Evolutionary conservation across 53 echinoderm and acorn worm genomes (phyloP), one percentile per base, ranked within the genome.

Genomic region (Luidia sarsii): DNA sequence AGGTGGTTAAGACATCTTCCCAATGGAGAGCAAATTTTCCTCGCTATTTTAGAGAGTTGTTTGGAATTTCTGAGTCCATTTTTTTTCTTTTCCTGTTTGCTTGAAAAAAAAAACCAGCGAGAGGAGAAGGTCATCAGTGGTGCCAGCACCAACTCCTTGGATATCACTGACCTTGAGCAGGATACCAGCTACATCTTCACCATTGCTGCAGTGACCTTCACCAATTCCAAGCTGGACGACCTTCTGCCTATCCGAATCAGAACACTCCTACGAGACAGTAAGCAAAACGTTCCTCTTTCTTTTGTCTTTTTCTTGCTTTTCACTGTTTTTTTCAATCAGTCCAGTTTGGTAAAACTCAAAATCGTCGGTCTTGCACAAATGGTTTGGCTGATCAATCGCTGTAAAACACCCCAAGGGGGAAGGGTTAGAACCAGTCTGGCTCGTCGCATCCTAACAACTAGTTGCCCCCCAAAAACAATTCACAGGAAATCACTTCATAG

Each of bases 101-200:
- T 9, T 80, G 3, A 19, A n/a, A n/a, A n/a, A n/a, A n/a, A n/a
- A n/a, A n/a, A 25, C 45, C 18, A 37, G 28, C 39, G 70, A 71
- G 28, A 24, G 69, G 39, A 36, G 23, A 2, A 18, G 23, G 29
- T 49, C 43, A 16, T 84, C 21, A 30, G 39, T 15, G 64, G 63
- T 60, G 41, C 72, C 33, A 57, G 72, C 32, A 72, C 62, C 32
- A 46, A 20, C 0, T 48, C 35, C 31, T 30, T 72, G 13, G 62
- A 48, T 21, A 8, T 84, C 0, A 18, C n/a, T 15, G 59, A 53
- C 28, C 70, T 90, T 2, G 43, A n/a, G n/a, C 27, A 59, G 33
- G 62, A 84, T 67, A 80, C 71, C 24, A 73, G 38, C 49, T 91
- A 91, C 50, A 69, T 80, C 50, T 48, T 91, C 29, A 35, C 80